Base-by-base conservation (phyloP, 2,797 vertebrate species). In the Peromyscus aztecus region DNA sequence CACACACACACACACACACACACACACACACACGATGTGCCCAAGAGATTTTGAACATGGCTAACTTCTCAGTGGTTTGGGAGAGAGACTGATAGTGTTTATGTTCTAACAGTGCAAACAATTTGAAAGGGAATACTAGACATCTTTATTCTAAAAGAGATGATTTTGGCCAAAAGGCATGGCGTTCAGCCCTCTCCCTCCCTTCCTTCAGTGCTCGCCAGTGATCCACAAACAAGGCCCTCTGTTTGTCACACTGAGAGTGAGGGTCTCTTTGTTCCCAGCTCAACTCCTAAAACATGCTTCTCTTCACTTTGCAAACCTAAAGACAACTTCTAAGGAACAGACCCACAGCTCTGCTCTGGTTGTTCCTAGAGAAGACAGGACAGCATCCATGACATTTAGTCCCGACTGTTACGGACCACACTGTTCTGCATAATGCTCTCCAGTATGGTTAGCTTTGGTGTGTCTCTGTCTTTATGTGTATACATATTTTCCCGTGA, bases 81-180 rank as follows among this genome's bases (percentile, higher is more conserved):
- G 67, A 59, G 19, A 1, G 52, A 91, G 61, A 77, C 43, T 46
- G 16, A n/a, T 5, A 34, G 46, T 96, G 23, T 92, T 96, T 96
- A 80, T 21, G 31, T 91, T 76, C 89, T 46, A 89, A 21, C 16
- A 93, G 23, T 31, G 37, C 77, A 87, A 82, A 69, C 21, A 43
- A 19, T 59, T 80, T 88, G 85, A 87, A 82, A 81, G 8, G 34
- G 46, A 82, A 46, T 59, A 80, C 63, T 61, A 85, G 85, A 78
- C 43, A 63, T 73, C 83, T 86, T 94, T 97, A 59, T 77, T 78
- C 94, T 86, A 52, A 63, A 88, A 85, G 40, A 83, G 86, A 76
- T 55, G 40, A 43, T 43, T 89, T 91, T 27, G 80, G 59, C 76
- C 59, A 63, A 92, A 91, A 57, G 49, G 49, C 67, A 6, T 57